Conservation (phyloP, 92 coral and sea anemone genomes). For the Palythoa caribaeorum region DNA sequence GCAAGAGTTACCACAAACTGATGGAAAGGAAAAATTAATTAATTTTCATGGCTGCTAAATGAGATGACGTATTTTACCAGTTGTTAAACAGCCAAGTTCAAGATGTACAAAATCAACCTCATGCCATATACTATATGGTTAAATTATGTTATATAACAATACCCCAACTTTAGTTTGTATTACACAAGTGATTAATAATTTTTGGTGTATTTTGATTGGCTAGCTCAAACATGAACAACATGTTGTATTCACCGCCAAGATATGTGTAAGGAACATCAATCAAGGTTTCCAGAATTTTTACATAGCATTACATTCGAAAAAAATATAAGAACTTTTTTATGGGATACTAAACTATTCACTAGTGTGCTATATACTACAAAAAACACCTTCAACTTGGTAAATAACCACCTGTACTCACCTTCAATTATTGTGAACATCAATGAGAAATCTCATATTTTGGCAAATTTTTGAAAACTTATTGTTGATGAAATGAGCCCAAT, state of each 20-base stretch:
- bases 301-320: too few species aligned
- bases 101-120: not conserved
- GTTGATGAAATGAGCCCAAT: too few species aligned
- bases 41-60: not conserved
- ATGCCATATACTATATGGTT: not conserved
- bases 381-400: not conserved
- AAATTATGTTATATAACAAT: not conserved
- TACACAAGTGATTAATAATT: not conserved
- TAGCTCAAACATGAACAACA: not conserved
- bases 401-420: not conserved
- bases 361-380: not conserved
- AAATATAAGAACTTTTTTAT: too few species aligned
- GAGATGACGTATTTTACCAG: not conserved
- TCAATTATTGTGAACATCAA: not conserved
- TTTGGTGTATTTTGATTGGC: not conserved
- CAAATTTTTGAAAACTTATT: not conserved
- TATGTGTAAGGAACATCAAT: not conserved
- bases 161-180: not conserved
- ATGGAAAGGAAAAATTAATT: not conserved
- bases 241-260: not conserved
- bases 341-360: not conserved
- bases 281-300: not conserved
- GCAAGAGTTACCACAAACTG: conserved; percentile 1
- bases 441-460: not conserved
- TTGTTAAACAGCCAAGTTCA: not conserved